These are phyloP conservation scores for Synergus laeviventris DNA, from an alignment of 2,888 invertebrate genomes.

Conservation along the genomic window DNA sequence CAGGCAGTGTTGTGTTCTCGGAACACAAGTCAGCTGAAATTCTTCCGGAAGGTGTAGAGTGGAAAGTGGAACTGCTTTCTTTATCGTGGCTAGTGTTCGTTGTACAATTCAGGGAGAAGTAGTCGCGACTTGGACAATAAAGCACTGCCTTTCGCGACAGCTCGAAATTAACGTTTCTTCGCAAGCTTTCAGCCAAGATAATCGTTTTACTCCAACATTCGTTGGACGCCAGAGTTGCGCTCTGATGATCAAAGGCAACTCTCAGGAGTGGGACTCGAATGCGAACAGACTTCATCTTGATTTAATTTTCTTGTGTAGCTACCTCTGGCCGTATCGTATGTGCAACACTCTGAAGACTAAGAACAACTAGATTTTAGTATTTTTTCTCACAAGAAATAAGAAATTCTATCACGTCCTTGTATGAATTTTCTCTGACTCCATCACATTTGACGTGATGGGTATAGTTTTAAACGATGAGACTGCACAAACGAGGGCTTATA, in stretches of 20 bases:
- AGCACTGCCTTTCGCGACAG: conserved; percentile 40
- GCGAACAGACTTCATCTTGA: conserved; percentile 33
- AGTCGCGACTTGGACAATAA: conserved; percentile 40
- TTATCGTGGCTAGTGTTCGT: conserved; percentile 4
- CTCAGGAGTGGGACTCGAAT: conserved; percentile 26
- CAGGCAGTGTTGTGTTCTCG: conserved; percentile 10
- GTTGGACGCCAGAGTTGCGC: conserved; percentile 35
- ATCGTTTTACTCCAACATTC: conserved; percentile 16
- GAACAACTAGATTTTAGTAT: not conserved
- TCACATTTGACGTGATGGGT: conserved; percentile 8
- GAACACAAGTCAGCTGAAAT: conserved; percentile 30
- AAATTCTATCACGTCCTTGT: not conserved
- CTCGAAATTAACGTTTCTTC: conserved; percentile 38
- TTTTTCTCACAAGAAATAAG: not conserved
- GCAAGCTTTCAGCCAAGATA: conserved; percentile 37
- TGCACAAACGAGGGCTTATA: not conserved
- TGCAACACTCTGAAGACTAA: not conserved
- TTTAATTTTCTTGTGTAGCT: conserved; percentile 29
- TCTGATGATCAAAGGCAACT: conserved; percentile 39
- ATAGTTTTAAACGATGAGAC: conserved; percentile 4
- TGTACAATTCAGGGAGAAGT: conserved; percentile 31
- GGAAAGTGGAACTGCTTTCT: conserved; percentile 17
- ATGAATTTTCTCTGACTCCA: not conserved
- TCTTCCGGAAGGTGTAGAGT: conserved; percentile 3
- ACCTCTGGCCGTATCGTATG: conserved; percentile 28